Conservation (phyloP, 2,113 vertebrate genomes). For the Callorhinus ursinus region DNA sequence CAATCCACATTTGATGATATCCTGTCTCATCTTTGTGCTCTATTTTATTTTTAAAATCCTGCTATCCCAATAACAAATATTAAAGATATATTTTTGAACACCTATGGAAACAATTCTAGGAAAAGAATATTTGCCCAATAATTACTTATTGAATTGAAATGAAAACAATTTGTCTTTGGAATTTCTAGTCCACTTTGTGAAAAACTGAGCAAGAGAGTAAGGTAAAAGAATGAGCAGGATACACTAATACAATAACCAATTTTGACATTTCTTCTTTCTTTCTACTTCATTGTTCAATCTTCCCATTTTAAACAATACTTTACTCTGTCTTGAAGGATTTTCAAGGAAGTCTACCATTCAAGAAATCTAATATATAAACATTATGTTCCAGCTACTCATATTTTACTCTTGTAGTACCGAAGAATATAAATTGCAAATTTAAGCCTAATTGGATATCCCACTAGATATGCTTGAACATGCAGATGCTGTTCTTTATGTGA, state of each 20-base stretch:
- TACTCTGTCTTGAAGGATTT: background rate
- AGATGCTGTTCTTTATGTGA: background rate
- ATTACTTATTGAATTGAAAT: background rate
- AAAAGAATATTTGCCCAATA: background rate
- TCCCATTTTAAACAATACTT: constrained; percentile 30
- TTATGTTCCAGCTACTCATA: background rate
- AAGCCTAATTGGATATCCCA: background rate
- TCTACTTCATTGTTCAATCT: background rate
- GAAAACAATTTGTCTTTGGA: constrained; percentile 48
- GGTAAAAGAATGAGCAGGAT: background rate
- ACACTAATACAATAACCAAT: background rate
- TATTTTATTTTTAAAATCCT: background rate
- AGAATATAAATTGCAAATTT: background rate
- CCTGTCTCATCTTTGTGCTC: background rate
- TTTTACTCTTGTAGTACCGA: background rate
- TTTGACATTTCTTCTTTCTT: background rate
- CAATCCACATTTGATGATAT: background rate
- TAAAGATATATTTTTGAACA: background rate
- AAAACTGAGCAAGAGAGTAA: background rate
- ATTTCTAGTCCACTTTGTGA: background rate
- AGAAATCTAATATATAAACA: constrained; percentile 28
- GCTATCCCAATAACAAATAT: background rate
- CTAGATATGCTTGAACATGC: background rate
- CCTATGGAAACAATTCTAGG: background rate
- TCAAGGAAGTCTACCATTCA: background rate